Percentiles rank a stretch among this genome's conserved stretches.
These are phyloP conservation scores for Autographa gamma DNA, from an alignment of 2,888 invertebrate species.

Conservation along the genomic window DNA sequence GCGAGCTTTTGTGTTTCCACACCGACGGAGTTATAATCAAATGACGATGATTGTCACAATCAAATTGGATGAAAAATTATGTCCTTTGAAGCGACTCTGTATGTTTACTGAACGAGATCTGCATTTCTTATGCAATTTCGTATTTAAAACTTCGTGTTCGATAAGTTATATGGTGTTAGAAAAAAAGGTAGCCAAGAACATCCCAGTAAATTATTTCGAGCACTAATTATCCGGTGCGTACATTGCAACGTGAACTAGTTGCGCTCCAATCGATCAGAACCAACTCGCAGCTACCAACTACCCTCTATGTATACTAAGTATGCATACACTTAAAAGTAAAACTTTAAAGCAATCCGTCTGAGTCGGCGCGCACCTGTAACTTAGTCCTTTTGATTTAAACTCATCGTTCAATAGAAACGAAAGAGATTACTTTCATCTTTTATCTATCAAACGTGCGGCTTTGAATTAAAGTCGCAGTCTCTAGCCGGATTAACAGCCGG, in stretches of 20 bases:
- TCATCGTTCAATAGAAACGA: slow-evolving; percentile 17
- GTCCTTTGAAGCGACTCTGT: not conserved
- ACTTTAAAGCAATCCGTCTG: not conserved
- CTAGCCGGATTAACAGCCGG: not conserved
- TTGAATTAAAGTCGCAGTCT: slow-evolving; percentile 9
- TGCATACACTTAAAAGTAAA: not conserved
- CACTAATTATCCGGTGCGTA: not conserved
- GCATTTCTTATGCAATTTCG: not conserved
- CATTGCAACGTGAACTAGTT: not conserved
- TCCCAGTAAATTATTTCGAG: not conserved
- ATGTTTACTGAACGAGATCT: not conserved
- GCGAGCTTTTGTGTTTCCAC: not conserved
- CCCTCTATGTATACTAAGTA: not conserved
- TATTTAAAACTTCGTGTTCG: too few relatives aligned
- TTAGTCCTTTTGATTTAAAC: not conserved
- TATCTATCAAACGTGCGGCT: slow-evolving; percentile 11
- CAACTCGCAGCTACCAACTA: not conserved
- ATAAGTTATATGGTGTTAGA: too few relatives aligned
- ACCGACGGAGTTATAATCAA: not conserved
- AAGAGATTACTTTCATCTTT: slow-evolving; percentile 31
- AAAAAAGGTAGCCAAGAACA: too few relatives aligned
- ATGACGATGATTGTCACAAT: not conserved
- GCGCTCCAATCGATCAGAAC: not conserved
- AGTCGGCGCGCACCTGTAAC: not conserved
- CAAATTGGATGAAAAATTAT: not conserved